Conservation (phyloP, 1,140 invertebrate genomes). For the Ptiloglossa arizonensis region DNA sequence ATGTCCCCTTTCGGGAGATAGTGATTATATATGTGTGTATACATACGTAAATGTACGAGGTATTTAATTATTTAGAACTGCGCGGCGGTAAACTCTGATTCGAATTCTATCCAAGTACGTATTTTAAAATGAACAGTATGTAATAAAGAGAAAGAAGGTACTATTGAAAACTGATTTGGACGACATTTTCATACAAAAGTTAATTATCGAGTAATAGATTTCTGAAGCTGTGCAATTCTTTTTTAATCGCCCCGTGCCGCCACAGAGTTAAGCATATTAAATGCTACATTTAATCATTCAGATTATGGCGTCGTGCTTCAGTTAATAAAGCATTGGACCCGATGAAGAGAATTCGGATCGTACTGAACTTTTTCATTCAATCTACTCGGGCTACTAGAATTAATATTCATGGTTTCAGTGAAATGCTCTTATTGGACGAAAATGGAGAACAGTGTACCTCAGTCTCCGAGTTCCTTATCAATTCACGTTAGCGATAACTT, state of each 20-base stretch:
- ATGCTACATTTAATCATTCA: background rate
- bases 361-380: slow-evolving; percentile 1
- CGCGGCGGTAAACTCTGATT: no score
- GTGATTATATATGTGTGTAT: no score
- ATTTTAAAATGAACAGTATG: no score
- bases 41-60: no score
- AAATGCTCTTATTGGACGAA: background rate
- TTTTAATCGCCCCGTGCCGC: background rate
- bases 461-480: background rate
- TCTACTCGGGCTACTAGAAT: background rate
- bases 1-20: no score
- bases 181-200: background rate
- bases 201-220: background rate
- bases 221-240: background rate
- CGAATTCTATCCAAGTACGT: no score
- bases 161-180: no score
- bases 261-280: background rate
- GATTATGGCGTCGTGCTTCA: background rate
- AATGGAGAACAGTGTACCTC: slow-evolving; percentile 7
- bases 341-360: background rate
- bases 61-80: no score
- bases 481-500: background rate
- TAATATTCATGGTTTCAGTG: slow-evolving; percentile 22
- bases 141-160: no score
- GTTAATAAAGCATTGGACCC: slow-evolving; percentile 19